These are phyloP conservation scores for Myocastor coypus DNA, from an alignment of 2,113 vertebrate genomes.

Conservation along the genomic window DNA sequence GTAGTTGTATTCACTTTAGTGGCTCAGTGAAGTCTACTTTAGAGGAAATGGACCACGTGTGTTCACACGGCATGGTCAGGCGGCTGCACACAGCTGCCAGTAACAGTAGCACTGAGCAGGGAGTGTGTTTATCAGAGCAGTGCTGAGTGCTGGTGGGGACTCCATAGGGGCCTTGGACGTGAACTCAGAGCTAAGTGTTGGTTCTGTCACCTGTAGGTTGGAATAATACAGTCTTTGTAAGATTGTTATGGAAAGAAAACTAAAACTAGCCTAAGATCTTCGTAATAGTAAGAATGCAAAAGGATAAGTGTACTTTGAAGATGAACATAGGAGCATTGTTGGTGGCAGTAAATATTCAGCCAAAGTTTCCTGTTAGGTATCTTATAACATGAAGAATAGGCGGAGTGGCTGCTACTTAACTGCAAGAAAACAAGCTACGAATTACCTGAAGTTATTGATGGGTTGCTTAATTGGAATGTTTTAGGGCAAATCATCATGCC, in stretches of 20 bases:
- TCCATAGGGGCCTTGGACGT: not conserved
- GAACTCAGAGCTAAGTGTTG: not conserved
- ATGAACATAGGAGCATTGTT: not conserved
- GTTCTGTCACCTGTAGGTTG: not conserved
- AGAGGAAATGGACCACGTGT: not conserved
- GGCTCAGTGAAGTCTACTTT: conserved; percentile 11
- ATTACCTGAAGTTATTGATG: not conserved
- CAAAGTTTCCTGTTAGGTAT: not conserved
- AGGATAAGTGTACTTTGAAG: not conserved
- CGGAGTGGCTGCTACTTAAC: not conserved
- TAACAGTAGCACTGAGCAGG: not conserved
- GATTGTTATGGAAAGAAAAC: no score
- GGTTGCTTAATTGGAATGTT: conserved; percentile 4
- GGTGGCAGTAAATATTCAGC: conserved; percentile 9
- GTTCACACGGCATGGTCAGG: not conserved
- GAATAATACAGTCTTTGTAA: not conserved
- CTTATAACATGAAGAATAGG: not conserved
- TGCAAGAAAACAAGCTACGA: conserved; percentile 8
- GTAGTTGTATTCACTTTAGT: not conserved
- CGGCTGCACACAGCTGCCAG: not conserved
- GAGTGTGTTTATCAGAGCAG: not conserved
- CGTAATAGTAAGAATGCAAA: not conserved
- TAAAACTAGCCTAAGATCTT: not conserved
- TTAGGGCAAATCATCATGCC: conserved; percentile 23
- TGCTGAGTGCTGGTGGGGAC: not conserved